Conservation (phyloP, 2,113 vertebrate species). For the Thermophis baileyi region DNA sequence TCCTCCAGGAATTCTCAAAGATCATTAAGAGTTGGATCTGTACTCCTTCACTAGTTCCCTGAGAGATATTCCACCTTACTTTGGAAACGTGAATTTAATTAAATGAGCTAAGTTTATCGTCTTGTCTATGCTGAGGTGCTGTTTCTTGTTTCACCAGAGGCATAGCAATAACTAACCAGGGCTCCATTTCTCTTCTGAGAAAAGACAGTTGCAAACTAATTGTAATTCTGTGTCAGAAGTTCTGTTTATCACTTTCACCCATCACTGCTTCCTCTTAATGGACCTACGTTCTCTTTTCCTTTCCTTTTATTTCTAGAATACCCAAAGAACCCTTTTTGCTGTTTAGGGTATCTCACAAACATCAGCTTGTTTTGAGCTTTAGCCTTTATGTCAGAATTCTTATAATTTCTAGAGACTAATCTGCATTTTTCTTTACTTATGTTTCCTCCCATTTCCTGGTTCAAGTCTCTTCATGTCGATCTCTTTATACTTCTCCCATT, state of each 20-base stretch:
- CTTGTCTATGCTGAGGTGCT: neutral
- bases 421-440: neutral
- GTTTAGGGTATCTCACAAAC: neutral
- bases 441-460: neutral
- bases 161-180: neutral
- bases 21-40: neutral
- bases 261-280: neutral
- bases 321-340: neutral
- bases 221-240: neutral
- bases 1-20: neutral
- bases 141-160: neutral
- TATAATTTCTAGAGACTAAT: neutral
- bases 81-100: neutral
- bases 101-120: neutral
- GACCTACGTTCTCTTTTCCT: neutral
- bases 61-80: neutral
- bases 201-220: neutral
- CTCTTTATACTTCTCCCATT: neutral
- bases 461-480: neutral
- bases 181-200: neutral
- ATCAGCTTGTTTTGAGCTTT: neutral
- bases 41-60: neutral
- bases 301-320: neutral
- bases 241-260: neutral
- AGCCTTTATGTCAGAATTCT: neutral